A percentile compares a stretch with the other conserved stretches of the same genome.
Evolutionary conservation across 2,888 invertebrate genomes (phyloP).

Genomic region (Yponomeuta plumbellus): DNA sequence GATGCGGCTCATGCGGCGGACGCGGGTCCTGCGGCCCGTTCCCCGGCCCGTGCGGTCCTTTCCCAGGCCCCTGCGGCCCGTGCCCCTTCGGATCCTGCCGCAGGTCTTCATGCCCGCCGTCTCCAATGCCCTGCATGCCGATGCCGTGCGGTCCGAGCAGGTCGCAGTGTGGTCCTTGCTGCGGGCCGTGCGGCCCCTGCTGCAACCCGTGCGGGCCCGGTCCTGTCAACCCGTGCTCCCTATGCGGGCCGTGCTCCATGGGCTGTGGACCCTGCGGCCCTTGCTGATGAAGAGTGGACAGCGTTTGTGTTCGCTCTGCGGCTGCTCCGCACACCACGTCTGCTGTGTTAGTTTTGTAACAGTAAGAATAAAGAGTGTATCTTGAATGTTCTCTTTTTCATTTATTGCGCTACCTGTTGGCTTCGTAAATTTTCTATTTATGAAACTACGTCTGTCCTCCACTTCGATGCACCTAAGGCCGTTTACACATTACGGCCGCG

Average conservation of each 20-base stretch:
- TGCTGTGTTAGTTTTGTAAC: not conserved
- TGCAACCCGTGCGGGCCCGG: not conserved
- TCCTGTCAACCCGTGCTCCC: not conserved
- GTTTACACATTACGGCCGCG: no score
- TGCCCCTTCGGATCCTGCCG: not conserved
- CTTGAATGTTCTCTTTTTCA: not conserved
- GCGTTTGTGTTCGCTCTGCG: not conserved
- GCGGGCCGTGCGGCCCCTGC: not conserved
- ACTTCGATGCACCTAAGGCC: no score
- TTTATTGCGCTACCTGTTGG: not conserved
- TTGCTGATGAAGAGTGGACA: not conserved
- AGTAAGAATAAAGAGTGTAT: slow-evolving; percentile 2
- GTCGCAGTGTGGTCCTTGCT: not conserved
- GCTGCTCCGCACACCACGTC: not conserved
- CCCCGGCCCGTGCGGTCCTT: not conserved
- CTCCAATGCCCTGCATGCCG: not conserved
- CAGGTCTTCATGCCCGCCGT: not conserved
- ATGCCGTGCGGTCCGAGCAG: not conserved
- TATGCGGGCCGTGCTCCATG: not conserved
- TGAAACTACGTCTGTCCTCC: no score
- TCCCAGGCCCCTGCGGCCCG: not conserved
- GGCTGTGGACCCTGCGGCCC: not conserved
- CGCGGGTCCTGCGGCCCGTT: not conserved
- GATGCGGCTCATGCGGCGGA: not conserved
- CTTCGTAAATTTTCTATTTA: no score